Percentiles rank a stretch among this genome's conserved stretches.
Conservation (phyloP, 2,888 invertebrate genomes). For the Netelia inedita region DNA sequence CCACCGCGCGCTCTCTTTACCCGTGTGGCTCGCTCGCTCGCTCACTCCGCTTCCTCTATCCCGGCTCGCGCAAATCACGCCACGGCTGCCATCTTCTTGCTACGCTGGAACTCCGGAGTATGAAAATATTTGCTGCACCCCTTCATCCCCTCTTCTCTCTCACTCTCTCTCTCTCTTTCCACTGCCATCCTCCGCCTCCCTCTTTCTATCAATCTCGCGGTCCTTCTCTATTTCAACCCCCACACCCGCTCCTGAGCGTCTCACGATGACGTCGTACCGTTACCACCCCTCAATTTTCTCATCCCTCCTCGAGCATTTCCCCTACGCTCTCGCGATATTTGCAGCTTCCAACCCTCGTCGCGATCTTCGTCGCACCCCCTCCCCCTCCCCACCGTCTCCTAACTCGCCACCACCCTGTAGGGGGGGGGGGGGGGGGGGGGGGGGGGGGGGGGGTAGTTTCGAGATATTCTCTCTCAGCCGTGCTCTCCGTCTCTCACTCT, state of each 20-base stretch:
- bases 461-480: constrained; percentile 21
- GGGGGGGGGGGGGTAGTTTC: constrained; percentile 9
- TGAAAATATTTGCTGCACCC: constrained; percentile 83
- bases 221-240: constrained; percentile 48
- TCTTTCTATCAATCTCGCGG: constrained; percentile 30
- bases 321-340: constrained; percentile 59
- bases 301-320: constrained; percentile 44
- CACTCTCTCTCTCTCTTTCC: constrained; percentile 19
- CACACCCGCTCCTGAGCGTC: constrained; percentile 44
- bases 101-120: constrained; percentile 83
- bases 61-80: constrained; percentile 79
- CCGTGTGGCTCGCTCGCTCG: constrained; percentile 31
- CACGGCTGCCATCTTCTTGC: constrained; percentile 84
- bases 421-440: not conserved
- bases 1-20: constrained; percentile 45
- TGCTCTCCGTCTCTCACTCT: constrained; percentile 39
- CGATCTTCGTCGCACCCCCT: constrained; percentile 12
- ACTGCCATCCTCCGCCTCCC: constrained; percentile 4
- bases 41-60: constrained; percentile 62
- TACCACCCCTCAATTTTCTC: constrained; percentile 71
- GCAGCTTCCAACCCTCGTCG: constrained; percentile 54
- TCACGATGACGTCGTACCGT: constrained; percentile 68
- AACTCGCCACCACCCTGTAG: constrained; percentile 31
- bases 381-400: not conserved
- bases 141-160: constrained; percentile 15